These are phyloP conservation scores for Eretmocerus hayati DNA, from an alignment of 2,888 invertebrate genomes.

Conservation along the genomic window DNA sequence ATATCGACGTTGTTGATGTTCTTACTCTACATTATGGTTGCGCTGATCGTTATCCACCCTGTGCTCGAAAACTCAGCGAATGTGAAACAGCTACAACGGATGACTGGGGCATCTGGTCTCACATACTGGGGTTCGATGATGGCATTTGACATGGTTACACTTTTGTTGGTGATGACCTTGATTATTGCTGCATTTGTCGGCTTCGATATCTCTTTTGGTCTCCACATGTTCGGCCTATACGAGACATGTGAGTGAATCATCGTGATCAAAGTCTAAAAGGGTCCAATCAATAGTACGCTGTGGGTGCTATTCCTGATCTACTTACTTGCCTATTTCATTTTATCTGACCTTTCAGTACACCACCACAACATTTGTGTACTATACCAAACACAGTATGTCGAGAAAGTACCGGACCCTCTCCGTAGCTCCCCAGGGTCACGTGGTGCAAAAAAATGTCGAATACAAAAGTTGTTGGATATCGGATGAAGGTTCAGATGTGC, in stretches of 20 bases:
- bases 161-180: slow-evolving; percentile 34
- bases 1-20: not conserved
- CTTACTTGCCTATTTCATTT: too few species aligned
- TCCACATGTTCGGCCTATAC: slow-evolving; percentile 31
- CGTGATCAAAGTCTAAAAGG: too few species aligned
- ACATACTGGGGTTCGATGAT: slow-evolving; percentile 61
- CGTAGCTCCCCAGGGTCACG: too few species aligned
- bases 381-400: too few species aligned
- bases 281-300: too few species aligned
- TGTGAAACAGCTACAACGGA: slow-evolving; percentile 61
- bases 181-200: slow-evolving; percentile 30
- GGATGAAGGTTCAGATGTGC: too few species aligned
- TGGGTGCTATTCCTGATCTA: slow-evolving; percentile 1
- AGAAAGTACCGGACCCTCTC: too few species aligned
- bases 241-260: slow-evolving; percentile 48
- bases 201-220: slow-evolving; percentile 31
- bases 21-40: slow-evolving; percentile 13
- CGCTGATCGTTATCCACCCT: slow-evolving; percentile 56
- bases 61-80: slow-evolving; percentile 57
- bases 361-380: too few species aligned
- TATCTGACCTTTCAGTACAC: too few species aligned
- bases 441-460: too few species aligned
- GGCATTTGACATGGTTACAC: slow-evolving; percentile 51
- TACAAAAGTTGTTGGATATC: too few species aligned
- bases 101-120: slow-evolving; percentile 57